Evolutionary conservation across 2,797 vertebrate species (phyloP), one percentile per base, ranked within the genome.

Genomic region (Paramormyrops hopkinsi): DNA sequence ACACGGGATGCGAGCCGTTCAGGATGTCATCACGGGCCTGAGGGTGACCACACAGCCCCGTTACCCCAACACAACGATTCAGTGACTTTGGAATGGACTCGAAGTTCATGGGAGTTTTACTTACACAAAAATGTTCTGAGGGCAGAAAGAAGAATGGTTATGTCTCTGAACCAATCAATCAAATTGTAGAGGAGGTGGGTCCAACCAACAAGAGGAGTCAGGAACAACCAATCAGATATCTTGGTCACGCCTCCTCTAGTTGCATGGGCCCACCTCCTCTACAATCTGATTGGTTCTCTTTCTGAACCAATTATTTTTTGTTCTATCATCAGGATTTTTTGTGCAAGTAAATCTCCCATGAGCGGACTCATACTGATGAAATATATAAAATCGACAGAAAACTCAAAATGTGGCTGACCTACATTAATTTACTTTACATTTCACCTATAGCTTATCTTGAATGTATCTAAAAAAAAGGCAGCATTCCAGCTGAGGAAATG

Each of bases 21-120:
- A 99, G 95, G 95, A 99, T 99, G 94, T 99, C 98, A 94, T 99
- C 98, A 88, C 98, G 97, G 87, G 98, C 98, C 98, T 99, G 91
- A 86, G 93, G 91, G 85, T 92, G 92, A 92, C 92, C 46, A 84
- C 82, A 84, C 25, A 54, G 48, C 22, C 48, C 14, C 17, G 41
- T 84, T 51, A 83, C 79, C 19, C 41, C 46, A n/a, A 17, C 14
- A 22, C 7, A 37, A 73, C 3, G 3, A 44, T 41, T 37, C n/a
- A 29, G 54, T 88, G 56, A 37, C 11, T 89, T 88, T 53, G 41
- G 19, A 41, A 41, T 46, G 41, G 37, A 82, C 2, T 22, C 0
- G 19, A 59, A 59, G 56, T 59, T 22, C 56, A 22, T 59, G n/a
- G 56, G 56, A 59, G 56, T 59, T 59, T 22, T 59, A 22, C n/a